Evolutionary conservation across 2,888 invertebrate species (phyloP), one percentile per base, ranked within the genome.

Genomic region (Ptychoptera albimana): DNA sequence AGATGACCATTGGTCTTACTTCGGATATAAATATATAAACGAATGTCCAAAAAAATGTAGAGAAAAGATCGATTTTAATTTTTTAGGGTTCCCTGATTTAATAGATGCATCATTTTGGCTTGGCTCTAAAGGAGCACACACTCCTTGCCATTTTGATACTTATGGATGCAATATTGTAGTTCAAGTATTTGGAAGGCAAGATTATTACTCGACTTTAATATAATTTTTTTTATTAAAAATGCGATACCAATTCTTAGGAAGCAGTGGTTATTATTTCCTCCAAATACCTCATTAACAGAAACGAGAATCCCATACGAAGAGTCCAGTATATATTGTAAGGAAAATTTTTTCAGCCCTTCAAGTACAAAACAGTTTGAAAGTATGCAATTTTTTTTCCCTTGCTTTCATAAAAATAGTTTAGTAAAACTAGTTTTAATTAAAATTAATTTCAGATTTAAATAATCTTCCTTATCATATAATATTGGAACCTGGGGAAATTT

Each of bases 251-350:
- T 48, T 43, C 54, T 64, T 57, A 87, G 88, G 55, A 97, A 97
- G 66, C 72, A 77, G 39, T 97, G 97, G 97, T 66, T 91, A 42
- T 66, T 97, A 16, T 92, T 92, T 63, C 87, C 92, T 7, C 91
- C 92, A 8, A 72, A 75, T 47, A 72, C 79, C 35, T 73, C 73
- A 36, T 57, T 96, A 51, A 75, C 77, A 53, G 79, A 86, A 29
- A 85, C 86, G 0, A 73, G 96, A 57, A 72, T 94, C 42, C 96
- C 96, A 0, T 97, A 91, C 66, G 96, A 96, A 69, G 96, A 96
- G 63, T 94, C 94, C 0, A 94, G 91, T 61, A 73, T 96, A 8
- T 96, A 88, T 61, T 89, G 88, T 57, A 72, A 76, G 59, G 70
- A 86, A 38, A 86, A 91, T 60, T 81, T 92, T 54, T 81, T 77